Evolutionary conservation across 2,888 invertebrate genomes (phyloP), one percentile per base, ranked within the genome.

Genomic region (Gymnocheta viridis): DNA sequence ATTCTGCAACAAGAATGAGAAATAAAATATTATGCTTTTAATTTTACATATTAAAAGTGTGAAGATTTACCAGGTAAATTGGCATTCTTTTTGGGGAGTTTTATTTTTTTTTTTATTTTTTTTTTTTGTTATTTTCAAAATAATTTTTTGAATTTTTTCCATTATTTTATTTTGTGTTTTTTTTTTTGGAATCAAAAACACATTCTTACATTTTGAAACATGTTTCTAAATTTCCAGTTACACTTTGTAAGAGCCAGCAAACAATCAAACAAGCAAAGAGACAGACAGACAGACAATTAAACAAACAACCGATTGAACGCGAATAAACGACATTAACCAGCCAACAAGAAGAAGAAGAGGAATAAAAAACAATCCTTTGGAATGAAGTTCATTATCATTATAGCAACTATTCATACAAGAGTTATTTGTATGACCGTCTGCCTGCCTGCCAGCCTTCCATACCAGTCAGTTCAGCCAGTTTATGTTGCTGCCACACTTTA

Each of bases 51-150:
- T 60, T 74, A 74, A 81, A 69, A 77, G 82, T 85, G 85, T 81
- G 77, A 85, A 85, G 73, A 82, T 85, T 85, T 85, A 82, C 47
- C 77, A 80, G 73, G 82, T 74, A 73, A 78, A 76, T 69, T 74
- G 77, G 85, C 85, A 85, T 85, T 85, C 85, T 80, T 81, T 77
- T 77, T 60, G 60, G 32, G 41, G 62, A 51, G 62, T 14, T 67
- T 35, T 60, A 56, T 27, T 49, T 47, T 17, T 22, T n/a, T n/a
- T n/a, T n/a, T n/a, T n/a, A n/a, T n/a, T n/a, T n/a, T n/a, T n/a
- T n/a, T n/a, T n/a, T n/a, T n/a, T n/a, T n/a, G n/a, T n/a, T n/a
- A n/a, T n/a, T n/a, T 51, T 64, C 47, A 32, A 66, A 49, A 35
- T 49, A 17, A 22, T 64, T 54, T 35, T 73, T 73, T 67, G 12